These are phyloP conservation scores for Steinernema feltiae DNA, from an alignment of 1,140 invertebrate species.

Conservation along the genomic window DNA sequence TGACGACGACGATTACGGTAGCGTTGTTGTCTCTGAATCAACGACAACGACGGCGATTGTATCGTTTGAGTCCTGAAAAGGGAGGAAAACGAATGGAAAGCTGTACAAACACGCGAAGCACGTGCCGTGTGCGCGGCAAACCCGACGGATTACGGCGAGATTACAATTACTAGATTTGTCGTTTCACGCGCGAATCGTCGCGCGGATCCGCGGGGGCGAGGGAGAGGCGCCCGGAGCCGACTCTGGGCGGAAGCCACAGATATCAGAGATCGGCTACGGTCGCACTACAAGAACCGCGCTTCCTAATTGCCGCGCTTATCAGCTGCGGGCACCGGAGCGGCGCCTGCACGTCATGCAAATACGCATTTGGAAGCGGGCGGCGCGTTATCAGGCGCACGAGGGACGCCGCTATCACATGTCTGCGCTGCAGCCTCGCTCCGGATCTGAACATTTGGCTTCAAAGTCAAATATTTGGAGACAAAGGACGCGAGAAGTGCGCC, in stretches of 20 bases:
- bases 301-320: background rate
- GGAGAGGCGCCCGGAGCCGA: background rate
- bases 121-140: background rate
- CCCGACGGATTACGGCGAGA: background rate
- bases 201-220: background rate
- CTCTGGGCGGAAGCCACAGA: background rate
- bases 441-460: no score
- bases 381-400: no score
- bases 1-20: background rate
- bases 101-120: constrained; percentile 13
- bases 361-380: background rate
- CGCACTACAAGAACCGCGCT: background rate
- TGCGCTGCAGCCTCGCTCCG: no score
- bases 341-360: background rate
- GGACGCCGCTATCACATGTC: no score
- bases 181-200: background rate
- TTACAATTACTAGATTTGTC: background rate
- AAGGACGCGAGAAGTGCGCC: background rate
- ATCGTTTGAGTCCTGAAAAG: constrained; percentile 8
- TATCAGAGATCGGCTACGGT: background rate
- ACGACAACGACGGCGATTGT: background rate
- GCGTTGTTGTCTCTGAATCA: background rate
- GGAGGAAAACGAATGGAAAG: constrained; percentile 4
- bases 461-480: no score
- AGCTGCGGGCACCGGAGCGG: background rate